These are phyloP conservation scores for Patella vulgata DNA, from an alignment of 1,140 invertebrate genomes.

Conservation along the genomic window DNA sequence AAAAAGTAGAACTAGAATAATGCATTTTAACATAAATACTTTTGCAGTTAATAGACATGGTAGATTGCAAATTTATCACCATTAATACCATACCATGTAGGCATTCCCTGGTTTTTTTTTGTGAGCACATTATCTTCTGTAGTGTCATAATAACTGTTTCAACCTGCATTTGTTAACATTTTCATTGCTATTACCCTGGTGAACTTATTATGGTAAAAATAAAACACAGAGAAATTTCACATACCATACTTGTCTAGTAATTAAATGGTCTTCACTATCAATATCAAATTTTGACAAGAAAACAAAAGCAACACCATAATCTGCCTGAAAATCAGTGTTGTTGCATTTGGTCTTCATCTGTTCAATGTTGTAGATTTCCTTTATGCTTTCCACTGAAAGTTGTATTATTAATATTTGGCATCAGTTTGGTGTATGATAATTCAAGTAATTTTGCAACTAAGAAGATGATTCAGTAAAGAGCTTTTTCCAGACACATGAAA, in stretches of 20 bases:
- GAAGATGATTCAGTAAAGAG: no score
- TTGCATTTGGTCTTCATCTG: constrained; percentile 30
- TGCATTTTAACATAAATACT: neutral
- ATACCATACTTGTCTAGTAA: constrained; percentile 7
- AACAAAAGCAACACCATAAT: constrained; percentile 38
- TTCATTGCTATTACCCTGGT: constrained; percentile 4
- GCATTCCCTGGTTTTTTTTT: neutral
- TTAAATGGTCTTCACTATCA: constrained; percentile 27
- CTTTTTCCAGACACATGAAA: no score
- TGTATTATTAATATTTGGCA: neutral
- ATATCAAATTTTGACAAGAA: constrained; percentile 45
- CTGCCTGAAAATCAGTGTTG: constrained; percentile 22
- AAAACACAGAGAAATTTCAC: constrained; percentile 4
- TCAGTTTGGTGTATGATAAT: neutral
- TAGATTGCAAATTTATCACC: constrained; percentile 9
- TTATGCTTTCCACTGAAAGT: constrained; percentile 48
- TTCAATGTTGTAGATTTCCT: constrained; percentile 37
- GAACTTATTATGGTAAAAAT: neutral
- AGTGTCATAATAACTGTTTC: neutral
- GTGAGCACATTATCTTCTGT: constrained; percentile 3
- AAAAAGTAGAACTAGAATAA: neutral
- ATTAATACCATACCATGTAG: constrained; percentile 8
- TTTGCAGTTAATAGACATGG: neutral
- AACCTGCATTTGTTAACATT: neutral
- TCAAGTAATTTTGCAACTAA: no score